Conservation (phyloP, 2,797 vertebrate species). For the Adrianichthys oophorus region DNA sequence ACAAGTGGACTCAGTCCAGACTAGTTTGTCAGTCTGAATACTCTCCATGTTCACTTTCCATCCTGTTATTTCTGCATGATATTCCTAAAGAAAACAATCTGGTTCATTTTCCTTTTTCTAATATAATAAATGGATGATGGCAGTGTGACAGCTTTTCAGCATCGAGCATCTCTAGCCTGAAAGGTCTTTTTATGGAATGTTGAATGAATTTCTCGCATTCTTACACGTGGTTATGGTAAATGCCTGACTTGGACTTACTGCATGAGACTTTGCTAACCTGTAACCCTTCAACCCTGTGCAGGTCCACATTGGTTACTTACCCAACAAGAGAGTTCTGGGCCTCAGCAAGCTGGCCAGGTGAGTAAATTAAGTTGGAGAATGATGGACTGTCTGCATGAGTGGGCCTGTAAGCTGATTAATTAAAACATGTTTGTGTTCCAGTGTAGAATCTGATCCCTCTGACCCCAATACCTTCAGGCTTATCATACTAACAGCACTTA, state of each 20-base stretch:
- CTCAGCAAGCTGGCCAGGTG: constrained; percentile 98
- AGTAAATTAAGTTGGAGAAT: constrained; percentile 14
- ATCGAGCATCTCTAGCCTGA: no score
- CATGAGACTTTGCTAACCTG: neutral
- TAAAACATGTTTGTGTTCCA: constrained; percentile 52
- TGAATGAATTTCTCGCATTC: no score
- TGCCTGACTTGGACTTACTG: neutral
- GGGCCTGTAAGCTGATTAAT: constrained; percentile 74
- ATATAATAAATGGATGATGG: no score
- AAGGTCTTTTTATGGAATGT: no score
- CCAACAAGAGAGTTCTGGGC: constrained; percentile 96
- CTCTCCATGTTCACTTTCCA: no score
- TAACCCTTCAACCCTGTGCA: constrained; percentile 42
- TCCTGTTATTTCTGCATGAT: no score
- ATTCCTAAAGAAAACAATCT: no score
- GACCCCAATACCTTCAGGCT: constrained; percentile 79
- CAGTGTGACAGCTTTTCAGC: no score
- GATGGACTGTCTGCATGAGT: constrained; percentile 14
- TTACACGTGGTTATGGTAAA: no score
- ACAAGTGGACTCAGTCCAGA: no score
- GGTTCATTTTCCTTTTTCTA: no score
- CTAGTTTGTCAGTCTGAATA: no score
- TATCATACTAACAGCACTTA: constrained; percentile 55
- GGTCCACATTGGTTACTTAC: constrained; percentile 99
- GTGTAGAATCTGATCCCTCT: constrained; percentile 69